Percentiles rank a stretch among this genome's conserved stretches.
phyloP scores from a whole-genome alignment of 2,797 vertebrate species.

The Rhinella marina region DNA sequence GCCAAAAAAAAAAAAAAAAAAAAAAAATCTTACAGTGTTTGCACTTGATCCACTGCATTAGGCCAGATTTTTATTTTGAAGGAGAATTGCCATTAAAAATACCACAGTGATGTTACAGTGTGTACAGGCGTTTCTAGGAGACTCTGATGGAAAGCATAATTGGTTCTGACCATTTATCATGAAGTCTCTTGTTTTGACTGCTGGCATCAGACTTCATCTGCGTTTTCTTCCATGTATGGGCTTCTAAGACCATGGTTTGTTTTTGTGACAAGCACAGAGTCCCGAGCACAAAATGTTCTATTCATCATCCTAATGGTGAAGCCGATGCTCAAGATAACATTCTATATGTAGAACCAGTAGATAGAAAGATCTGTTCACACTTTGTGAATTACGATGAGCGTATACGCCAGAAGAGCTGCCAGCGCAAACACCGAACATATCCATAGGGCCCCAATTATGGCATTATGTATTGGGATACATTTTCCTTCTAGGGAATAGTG shows the following conservation, averaged over 20 bases:
- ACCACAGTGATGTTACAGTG: not conserved
- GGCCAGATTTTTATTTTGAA: not conserved
- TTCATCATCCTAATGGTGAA: not conserved
- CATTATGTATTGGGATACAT: no score
- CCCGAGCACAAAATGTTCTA: not conserved
- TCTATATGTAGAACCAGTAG: not conserved
- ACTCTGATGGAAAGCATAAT: not conserved
- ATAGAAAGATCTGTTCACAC: not conserved
- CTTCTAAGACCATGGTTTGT: slow-evolving; percentile 1
- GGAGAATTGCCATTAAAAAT: slow-evolving; percentile 5
- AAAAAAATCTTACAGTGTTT: not conserved
- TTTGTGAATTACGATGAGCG: not conserved
- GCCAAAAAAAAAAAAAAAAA: no score
- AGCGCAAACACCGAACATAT: no score
- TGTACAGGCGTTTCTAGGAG: not conserved
- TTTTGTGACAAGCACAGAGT: not conserved
- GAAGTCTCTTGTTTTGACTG: slow-evolving; percentile 28
- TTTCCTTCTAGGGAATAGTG: no score
- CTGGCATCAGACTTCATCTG: slow-evolving; percentile 8
- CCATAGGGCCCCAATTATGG: no score
- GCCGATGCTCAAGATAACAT: not conserved
- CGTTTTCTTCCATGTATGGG: slow-evolving; percentile 22
- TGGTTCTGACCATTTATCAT: slow-evolving; percentile 9
- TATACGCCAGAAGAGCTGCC: no score
- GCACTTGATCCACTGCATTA: not conserved